phyloP scores from a whole-genome alignment of 2,113 vertebrate genomes.

The Uria aalge region DNA sequence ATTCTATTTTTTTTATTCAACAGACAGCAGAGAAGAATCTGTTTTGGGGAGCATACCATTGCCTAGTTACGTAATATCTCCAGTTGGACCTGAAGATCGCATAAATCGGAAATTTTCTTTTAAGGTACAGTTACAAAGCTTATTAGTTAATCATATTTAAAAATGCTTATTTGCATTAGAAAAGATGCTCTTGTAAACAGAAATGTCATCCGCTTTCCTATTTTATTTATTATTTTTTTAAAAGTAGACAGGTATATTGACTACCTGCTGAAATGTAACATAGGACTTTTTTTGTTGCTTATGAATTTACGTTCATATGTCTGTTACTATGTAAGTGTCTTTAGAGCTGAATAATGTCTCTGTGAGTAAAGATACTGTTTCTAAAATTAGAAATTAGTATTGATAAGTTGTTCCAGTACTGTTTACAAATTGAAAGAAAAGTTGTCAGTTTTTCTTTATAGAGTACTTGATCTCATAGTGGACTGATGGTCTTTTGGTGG shows the following conservation, averaged over 20 bases:
- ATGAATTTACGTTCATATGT: not conserved
- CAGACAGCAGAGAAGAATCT: slow-evolving; percentile 95
- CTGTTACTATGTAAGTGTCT: not conserved
- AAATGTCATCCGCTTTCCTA: not conserved
- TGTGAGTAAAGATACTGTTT: not conserved
- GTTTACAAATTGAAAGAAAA: not conserved
- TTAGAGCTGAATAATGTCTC: not conserved
- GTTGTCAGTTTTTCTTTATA: not conserved
- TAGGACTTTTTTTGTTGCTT: not conserved
- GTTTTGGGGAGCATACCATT: slow-evolving; percentile 96
- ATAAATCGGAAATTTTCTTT: slow-evolving; percentile 97
- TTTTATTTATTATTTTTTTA: not conserved
- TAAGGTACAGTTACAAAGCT: slow-evolving; percentile 81
- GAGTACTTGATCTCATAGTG: not conserved
- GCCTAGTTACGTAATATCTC: slow-evolving; percentile 90
- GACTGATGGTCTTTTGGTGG: not conserved
- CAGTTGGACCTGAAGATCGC: slow-evolving; percentile 89
- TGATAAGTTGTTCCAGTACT: not conserved
- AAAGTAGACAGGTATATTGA: not conserved
- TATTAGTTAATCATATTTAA: not conserved
- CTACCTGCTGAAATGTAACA: not conserved
- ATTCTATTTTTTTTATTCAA: slow-evolving; percentile 25
- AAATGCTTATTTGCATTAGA: not conserved
- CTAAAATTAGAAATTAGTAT: not conserved
- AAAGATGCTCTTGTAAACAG: not conserved